These are phyloP conservation scores for Drosophila quinaria DNA, from an alignment of 2,888 invertebrate genomes.

Conservation along the genomic window DNA sequence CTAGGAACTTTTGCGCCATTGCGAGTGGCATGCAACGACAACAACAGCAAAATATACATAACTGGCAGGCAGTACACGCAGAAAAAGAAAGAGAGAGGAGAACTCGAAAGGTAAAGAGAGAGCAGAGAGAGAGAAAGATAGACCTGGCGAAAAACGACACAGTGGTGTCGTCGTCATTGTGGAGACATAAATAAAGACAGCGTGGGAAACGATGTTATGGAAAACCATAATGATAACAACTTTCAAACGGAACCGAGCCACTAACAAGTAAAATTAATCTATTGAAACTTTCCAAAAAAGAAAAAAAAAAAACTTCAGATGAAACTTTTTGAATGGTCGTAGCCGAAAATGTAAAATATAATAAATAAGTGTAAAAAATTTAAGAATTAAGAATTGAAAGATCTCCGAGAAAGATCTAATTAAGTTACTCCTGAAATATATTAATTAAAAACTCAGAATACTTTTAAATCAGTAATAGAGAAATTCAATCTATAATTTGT, in stretches of 20 bases:
- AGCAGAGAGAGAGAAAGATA: not conserved
- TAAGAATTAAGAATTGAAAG: not conserved
- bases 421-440: not conserved
- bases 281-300: constrained; percentile 5
- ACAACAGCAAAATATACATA: constrained; percentile 45
- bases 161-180: constrained; percentile 50
- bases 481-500: too few relatives aligned
- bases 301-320: constrained; percentile 3
- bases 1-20: constrained; percentile 79
- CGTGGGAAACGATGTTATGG: constrained; percentile 46
- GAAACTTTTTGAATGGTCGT: not conserved
- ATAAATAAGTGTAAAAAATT: not conserved
- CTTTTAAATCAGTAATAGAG: too few relatives aligned
- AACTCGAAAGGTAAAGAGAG: not conserved
- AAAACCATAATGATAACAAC: constrained; percentile 32
- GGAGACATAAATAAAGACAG: constrained; percentile 41
- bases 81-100: constrained; percentile 6
- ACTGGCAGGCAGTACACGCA: constrained; percentile 62
- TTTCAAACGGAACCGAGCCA: constrained; percentile 18
- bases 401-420: not conserved
- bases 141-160: constrained; percentile 48
- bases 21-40: constrained; percentile 77
- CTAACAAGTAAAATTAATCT: constrained; percentile 24
- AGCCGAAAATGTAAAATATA: not conserved
- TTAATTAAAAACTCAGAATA: too few relatives aligned